Conservation (phyloP, 1,140 invertebrate genomes). For the Hestina assimilis region DNA sequence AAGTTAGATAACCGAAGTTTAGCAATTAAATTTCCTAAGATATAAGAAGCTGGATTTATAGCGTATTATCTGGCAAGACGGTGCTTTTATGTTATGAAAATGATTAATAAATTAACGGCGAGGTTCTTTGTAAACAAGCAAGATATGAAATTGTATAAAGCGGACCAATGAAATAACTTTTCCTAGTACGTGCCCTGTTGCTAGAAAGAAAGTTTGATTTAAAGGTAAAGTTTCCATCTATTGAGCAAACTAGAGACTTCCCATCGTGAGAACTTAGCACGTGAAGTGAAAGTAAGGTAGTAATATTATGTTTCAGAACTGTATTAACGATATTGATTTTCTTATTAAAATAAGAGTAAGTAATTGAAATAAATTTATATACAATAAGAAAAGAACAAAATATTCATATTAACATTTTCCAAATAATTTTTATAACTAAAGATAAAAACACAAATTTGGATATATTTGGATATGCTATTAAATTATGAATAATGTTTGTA, state of each 20-base stretch:
- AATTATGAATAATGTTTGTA: too few relatives aligned
- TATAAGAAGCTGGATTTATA: neutral
- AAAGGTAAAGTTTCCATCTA: slow-evolving; percentile 55
- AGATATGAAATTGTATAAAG: slow-evolving; percentile 23
- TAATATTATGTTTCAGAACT: neutral
- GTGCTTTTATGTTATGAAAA: neutral
- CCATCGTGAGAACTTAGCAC: slow-evolving; percentile 23
- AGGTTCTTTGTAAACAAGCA: slow-evolving; percentile 1
- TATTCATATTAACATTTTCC: too few relatives aligned
- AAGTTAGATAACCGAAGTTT: neutral
- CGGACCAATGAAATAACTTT: slow-evolving; percentile 46
- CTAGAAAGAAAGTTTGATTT: slow-evolving; percentile 49
- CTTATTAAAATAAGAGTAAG: too few relatives aligned
- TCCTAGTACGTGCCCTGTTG: slow-evolving; percentile 37
- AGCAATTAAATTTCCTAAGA: neutral
- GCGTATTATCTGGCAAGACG: neutral
- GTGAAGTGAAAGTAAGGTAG: slow-evolving; percentile 10
- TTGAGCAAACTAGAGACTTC: slow-evolving; percentile 28
- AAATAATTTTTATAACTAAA: too few relatives aligned
- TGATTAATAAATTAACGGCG: slow-evolving; percentile 1
- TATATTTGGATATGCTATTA: too few relatives aligned
- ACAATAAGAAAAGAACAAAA: too few relatives aligned
- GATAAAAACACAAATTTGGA: too few relatives aligned
- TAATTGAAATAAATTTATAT: too few relatives aligned
- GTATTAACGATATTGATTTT: neutral